Base-by-base conservation (phyloP, 2,113 vertebrate genomes). In the Bambusicola thoracicus region DNA sequence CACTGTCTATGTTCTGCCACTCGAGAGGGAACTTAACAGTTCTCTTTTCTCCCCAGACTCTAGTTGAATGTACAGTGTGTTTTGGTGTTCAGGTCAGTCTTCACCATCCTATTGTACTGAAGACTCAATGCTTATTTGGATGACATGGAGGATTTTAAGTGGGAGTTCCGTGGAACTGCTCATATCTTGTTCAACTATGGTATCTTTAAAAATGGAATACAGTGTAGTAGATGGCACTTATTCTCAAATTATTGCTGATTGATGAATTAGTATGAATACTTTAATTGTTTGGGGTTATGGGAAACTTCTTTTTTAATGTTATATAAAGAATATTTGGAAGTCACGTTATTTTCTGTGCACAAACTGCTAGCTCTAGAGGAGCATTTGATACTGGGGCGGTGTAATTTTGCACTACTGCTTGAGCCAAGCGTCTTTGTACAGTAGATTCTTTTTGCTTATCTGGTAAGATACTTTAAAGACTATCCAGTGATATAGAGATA, bases 351-450 rank as follows among this genome's bases (percentile, higher is more conserved):
- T 74, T 48, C 68, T 95, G 92, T 95, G 90, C 92, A 70, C 90
- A 59, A 72, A 75, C 82, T 84, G 56, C 74, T 75, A 41, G 81
- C 80, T 51, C 85, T 74, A 67, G 62, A 85, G 88, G 63, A 73
- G 38, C 59, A 1, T 78, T 85, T 4, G 3, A 25, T 85, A 63
- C 67, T 34, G 79, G 90, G 74, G 74, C 92, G 70, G 65, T 91
- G 77, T 89, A 90, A 77, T 68, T 91, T 95, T 97, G 89, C 90
- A 95, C 93, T 94, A 94, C 83, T 89, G 86, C 95, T 94, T 95
- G 85, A 84, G 81, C 89, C 84, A 85, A 94, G 90, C 88, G 5
- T 82, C 85, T 87, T 80, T 95, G 91, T 96, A 95, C 81, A 75
- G 75, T 74, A 32, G 29, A 13, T 87, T 85, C 29, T 82, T 73